Evolutionary conservation across 30 jellyfish, hydroid and myxozoan species (phyloP), one percentile per base, ranked within the genome.

Genomic region (Turritopsis dohrnii): DNA sequence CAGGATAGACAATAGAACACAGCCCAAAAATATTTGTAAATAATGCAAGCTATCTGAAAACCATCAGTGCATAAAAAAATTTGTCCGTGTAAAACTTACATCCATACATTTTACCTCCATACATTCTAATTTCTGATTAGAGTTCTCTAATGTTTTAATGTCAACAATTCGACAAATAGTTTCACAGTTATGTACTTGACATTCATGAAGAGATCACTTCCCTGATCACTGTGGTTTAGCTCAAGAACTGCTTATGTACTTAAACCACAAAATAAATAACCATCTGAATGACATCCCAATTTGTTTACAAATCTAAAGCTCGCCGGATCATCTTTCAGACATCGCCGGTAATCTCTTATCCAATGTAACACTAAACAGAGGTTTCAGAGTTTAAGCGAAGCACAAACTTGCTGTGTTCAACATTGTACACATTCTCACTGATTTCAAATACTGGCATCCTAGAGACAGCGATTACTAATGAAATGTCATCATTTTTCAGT

Each of bases 321-420:
- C 5, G 60, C 60, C 60, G 13, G 60, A 13, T 41, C 60, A 41
- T 41, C 60, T 41, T 41, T 41, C 60, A 41, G 60, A 41, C 60
- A 41, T 41, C 13, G 60, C 60, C 60, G 60, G 60, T 13, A 41
- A 41, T 41, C 60, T 41, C 60, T 41, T 41, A 41, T 41, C 60
- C 13, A 41, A 41, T 41, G 13, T 41, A 41, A 41, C 81, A 25
- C 52, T 79, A 93, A 52, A 93, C 99, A 3, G 99, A 94, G 17
- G 99, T 94, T 89, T 94, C 99, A 71, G 99, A 94, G 65, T 88
- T 94, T 75, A 94, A 75, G 29, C 99, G 96, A 71, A 94, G 76
- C 22, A 94, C 89, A 75, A 94, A 94, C 79, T 82, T 86, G 86
- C 88, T 89, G 71, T 75, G 79, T 52, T 94, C 99, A 52, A 74